Percentiles rank a stretch among this genome's conserved stretches.
phyloP scores from a whole-genome alignment of 2,113 vertebrate genomes.

The Phasianus colchicus region DNA sequence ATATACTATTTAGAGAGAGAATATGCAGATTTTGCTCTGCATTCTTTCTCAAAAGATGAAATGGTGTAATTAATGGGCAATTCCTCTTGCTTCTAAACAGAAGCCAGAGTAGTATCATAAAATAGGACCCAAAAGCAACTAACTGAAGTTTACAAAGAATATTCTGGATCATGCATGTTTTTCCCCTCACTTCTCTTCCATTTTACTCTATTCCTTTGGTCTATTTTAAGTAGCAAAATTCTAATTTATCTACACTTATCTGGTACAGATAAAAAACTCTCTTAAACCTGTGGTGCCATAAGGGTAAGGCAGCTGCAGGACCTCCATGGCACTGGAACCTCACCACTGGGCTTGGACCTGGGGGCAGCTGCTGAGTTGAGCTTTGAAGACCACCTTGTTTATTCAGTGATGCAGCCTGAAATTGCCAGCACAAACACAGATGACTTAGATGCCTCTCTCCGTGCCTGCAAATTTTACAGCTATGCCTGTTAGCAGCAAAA shows the following conservation, averaged over 20 bases:
- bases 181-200: not conserved
- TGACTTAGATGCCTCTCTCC: not conserved
- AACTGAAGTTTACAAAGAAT: not conserved
- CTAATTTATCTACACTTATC: not conserved
- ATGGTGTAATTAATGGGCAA: not conserved
- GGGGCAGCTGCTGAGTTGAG: not conserved
- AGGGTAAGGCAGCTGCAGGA: not conserved
- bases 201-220: not conserved
- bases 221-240: not conserved
- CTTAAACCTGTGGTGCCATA: accelerated
- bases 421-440: not conserved
- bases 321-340: not conserved
- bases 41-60: not conserved
- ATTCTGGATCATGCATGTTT: accelerated
- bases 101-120: not conserved
- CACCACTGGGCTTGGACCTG: not conserved
- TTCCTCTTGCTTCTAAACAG: not conserved
- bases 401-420: not conserved
- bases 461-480: not conserved
- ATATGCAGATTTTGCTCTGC: not conserved
- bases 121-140: not conserved
- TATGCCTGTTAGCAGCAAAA: not conserved
- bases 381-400: not conserved
- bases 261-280: not conserved
- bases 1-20: not conserved